Evolutionary conservation across 2,888 invertebrate species (phyloP).

Genomic region (Pollenia angustigena): DNA sequence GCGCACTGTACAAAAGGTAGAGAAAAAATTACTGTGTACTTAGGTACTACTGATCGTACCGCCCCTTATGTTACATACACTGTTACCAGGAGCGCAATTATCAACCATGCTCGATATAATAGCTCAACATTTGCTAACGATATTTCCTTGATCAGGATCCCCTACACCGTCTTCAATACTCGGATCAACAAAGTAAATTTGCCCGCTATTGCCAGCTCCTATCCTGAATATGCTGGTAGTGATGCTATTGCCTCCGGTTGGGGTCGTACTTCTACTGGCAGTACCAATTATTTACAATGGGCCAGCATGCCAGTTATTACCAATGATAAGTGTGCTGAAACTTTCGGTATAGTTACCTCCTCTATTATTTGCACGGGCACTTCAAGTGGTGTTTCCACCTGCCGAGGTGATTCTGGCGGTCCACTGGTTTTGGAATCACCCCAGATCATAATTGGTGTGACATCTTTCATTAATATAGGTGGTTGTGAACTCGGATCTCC

Average conservation of each 20-base stretch:
- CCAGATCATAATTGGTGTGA: too few relatives aligned
- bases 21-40: background rate
- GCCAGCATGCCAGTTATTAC: too few relatives aligned
- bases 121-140: background rate
- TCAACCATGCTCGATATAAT: background rate
- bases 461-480: too few relatives aligned
- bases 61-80: background rate
- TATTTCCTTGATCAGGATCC: background rate
- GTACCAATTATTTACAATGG: too few relatives aligned
- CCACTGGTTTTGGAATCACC: too few relatives aligned
- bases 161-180: background rate
- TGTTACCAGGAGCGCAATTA: background rate
- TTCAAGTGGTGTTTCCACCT: too few relatives aligned
- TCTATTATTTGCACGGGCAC: too few relatives aligned
- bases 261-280: background rate
- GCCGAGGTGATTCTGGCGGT: too few relatives aligned
- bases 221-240: background rate
- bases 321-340: too few relatives aligned
- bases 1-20: background rate
- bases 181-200: background rate
- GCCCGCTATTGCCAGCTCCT: background rate
- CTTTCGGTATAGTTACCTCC: too few relatives aligned
- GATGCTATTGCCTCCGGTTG: conserved; percentile 3
- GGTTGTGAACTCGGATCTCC: too few relatives aligned
- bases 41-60: background rate